Evolutionary conservation across 2,797 vertebrate species (phyloP).

Genomic region (Erithacus rubecula): DNA sequence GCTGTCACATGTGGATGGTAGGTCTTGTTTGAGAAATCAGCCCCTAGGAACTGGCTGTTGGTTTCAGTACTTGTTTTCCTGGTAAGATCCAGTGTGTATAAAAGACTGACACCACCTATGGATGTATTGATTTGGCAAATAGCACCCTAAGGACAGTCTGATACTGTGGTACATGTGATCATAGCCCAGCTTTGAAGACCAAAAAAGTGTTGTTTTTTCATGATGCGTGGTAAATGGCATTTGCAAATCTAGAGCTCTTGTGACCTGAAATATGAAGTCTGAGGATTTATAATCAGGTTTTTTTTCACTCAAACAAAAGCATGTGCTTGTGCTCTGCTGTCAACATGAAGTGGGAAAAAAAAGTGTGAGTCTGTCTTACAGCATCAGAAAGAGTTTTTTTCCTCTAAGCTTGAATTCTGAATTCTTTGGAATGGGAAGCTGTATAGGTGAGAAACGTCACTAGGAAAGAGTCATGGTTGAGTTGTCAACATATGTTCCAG

Average conservation of each 20-base stretch:
- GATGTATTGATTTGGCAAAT: not conserved
- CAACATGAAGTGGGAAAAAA: not conserved
- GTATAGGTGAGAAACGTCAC: not conserved
- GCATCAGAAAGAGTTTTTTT: not conserved
- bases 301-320: not conserved
- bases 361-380: not conserved
- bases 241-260: not conserved
- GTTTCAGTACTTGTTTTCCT: not conserved
- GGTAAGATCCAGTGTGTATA: not conserved
- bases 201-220: not conserved
- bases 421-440: not conserved
- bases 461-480: not conserved
- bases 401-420: not conserved
- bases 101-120: not conserved
- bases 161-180: not conserved
- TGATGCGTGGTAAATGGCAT: not conserved
- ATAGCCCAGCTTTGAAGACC: not conserved
- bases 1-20: not conserved
- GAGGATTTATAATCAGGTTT: not conserved
- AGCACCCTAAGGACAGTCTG: not conserved
- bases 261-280: not conserved
- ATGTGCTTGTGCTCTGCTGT: not conserved
- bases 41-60: not conserved
- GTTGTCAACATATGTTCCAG: not conserved
- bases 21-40: not conserved